Percentiles rank a stretch among this genome's conserved stretches.
Evolutionary conservation across 2,888 invertebrate species (phyloP).

Genomic region (Lottia gigantea): DNA sequence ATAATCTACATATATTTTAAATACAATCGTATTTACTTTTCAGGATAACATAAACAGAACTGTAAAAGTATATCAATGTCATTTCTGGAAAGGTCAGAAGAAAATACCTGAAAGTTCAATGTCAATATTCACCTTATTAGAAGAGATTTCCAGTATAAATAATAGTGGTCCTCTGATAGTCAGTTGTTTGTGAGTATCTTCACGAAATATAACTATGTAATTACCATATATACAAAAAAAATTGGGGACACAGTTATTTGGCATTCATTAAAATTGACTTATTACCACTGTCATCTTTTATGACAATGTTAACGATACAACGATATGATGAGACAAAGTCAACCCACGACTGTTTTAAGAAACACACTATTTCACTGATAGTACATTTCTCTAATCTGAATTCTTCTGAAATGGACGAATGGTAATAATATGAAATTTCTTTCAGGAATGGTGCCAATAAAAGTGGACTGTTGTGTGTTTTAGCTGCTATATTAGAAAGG

Average conservation of each 20-base stretch:
- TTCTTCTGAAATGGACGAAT: too few species aligned
- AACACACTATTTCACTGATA: too few species aligned
- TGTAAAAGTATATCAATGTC: constrained; percentile 19
- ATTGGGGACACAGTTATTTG: too few species aligned
- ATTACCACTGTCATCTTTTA: too few species aligned
- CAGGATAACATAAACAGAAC: constrained; percentile 9
- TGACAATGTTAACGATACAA: too few species aligned
- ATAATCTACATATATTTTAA: constrained; percentile 4
- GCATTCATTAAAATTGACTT: too few species aligned
- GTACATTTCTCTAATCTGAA: too few species aligned
- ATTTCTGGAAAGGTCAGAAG: constrained; percentile 21
- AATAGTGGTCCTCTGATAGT: constrained; percentile 20
- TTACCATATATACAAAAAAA: too few species aligned
- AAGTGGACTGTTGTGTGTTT: constrained; percentile 37
- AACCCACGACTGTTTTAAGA: too few species aligned
- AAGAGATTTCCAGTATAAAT: constrained; percentile 8
- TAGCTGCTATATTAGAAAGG: constrained; percentile 34
- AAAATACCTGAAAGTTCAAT: constrained; percentile 32
- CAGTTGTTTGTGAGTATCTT: constrained; percentile 25
- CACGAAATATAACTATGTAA: too few species aligned
- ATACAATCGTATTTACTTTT: neutral
- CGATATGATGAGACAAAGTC: too few species aligned
- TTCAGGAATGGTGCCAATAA: constrained; percentile 37
- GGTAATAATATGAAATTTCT: neutral
- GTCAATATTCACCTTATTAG: constrained; percentile 9